Evolutionary conservation across 2,888 invertebrate species (phyloP).

Genomic region (Caenorhabditis becei): DNA sequence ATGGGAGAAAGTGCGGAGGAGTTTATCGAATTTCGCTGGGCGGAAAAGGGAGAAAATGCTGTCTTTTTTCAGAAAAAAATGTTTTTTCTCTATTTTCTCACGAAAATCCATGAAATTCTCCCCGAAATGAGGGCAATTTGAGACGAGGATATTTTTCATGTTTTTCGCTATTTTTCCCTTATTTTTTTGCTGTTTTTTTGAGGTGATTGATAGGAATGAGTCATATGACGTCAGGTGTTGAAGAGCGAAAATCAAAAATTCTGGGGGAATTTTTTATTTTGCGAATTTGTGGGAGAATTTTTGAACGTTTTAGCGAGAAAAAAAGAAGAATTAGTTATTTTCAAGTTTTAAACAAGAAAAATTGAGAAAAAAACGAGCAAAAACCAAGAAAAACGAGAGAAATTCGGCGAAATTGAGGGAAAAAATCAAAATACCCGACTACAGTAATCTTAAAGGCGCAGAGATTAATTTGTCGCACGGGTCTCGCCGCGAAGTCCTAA

Average conservation of each 20-base stretch:
- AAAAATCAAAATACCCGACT: no score
- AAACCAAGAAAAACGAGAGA: no score
- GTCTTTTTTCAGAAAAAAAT: slow-evolving; percentile 11
- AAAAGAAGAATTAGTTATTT: no score
- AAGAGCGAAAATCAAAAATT: no score
- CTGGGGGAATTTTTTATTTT: no score
- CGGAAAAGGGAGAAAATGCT: slow-evolving; percentile 14
- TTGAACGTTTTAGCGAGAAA: no score
- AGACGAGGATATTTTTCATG: not conserved
- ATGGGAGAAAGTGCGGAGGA: slow-evolving; percentile 7
- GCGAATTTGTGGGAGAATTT: not conserved
- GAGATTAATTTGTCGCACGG: not conserved
- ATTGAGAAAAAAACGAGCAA: no score
- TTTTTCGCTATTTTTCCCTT: no score
- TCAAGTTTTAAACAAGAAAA: no score
- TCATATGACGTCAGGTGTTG: not conserved
- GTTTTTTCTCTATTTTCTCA: no score
- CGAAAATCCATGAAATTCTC: not conserved
- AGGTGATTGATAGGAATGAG: not conserved
- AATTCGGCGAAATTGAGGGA: no score
- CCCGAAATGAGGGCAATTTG: slow-evolving; percentile 19
- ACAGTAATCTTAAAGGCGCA: not conserved
- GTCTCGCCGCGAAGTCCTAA: not conserved
- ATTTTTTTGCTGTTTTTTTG: not conserved
- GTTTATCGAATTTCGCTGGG: slow-evolving; percentile 50